Conservation (phyloP, 2,113 vertebrate species). For the Rhegmatorhina hoffmannsi region DNA sequence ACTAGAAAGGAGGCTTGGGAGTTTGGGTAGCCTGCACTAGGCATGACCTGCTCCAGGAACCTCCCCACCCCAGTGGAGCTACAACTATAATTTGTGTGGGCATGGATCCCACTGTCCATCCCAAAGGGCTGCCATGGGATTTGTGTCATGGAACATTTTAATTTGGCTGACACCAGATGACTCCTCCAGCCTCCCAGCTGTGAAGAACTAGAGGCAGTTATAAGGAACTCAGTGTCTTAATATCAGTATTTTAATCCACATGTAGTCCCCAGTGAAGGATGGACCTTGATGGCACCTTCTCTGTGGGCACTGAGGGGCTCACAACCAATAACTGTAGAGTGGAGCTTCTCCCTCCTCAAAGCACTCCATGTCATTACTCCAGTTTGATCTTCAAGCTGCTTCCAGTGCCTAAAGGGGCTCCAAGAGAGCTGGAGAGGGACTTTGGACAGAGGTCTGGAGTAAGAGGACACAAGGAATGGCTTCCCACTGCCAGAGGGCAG, state of each 20-base stretch:
- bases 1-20: neutral
- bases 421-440: neutral
- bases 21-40: neutral
- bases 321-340: neutral
- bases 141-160: conserved; percentile 41
- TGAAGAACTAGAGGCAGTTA: neutral
- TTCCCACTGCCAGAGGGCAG: neutral
- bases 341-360: neutral
- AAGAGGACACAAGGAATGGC: neutral
- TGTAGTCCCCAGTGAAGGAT: neutral
- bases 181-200: neutral
- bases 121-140: neutral
- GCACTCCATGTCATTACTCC: neutral
- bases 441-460: neutral
- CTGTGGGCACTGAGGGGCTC: neutral
- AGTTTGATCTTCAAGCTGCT: neutral
- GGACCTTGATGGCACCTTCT: neutral
- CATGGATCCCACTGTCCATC: neutral
- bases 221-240: neutral
- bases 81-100: neutral
- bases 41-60: neutral
- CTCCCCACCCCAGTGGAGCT: neutral
- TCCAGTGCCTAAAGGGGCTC: neutral
- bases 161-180: neutral
- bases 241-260: neutral